Conservation (phyloP, 2,888 invertebrate species). For the Camponotus fellah region DNA sequence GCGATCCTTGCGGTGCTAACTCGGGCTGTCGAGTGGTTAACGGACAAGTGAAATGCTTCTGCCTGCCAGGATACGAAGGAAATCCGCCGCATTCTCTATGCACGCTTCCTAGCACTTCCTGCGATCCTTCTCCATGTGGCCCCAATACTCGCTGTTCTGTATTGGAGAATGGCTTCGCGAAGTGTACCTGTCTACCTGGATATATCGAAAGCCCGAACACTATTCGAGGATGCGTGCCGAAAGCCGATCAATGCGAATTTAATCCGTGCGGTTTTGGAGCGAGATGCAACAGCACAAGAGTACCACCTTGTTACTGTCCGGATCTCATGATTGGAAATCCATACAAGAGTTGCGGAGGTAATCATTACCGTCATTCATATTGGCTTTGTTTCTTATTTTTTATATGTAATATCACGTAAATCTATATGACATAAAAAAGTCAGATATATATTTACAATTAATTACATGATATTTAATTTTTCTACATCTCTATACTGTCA, state of each 20-base stretch:
- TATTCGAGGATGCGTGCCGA: constrained; percentile 93
- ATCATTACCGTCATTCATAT: constrained; percentile 17
- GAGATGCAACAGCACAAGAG: constrained; percentile 92
- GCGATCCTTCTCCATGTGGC: constrained; percentile 95
- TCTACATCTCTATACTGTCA: no score
- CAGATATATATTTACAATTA: no score
- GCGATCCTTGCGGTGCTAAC: constrained; percentile 94
- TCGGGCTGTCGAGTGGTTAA: constrained; percentile 93
- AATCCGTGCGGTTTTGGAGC: constrained; percentile 93
- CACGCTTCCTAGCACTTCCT: constrained; percentile 91
- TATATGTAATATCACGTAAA: no score
- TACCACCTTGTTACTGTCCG: constrained; percentile 95
- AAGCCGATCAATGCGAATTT: constrained; percentile 93
- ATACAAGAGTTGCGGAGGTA: constrained; percentile 90
- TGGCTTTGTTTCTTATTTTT: no score
- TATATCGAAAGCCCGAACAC: constrained; percentile 96
- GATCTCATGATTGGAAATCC: constrained; percentile 94
- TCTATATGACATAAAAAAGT: no score
- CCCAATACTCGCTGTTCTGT: constrained; percentile 95
- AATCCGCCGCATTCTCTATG: constrained; percentile 92
- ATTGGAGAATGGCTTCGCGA: constrained; percentile 92
- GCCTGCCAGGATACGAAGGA: constrained; percentile 95
- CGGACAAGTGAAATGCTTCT: constrained; percentile 94
- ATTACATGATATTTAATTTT: no score
- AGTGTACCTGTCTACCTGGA: constrained; percentile 94